Evolutionary conservation across 2,797 vertebrate species (phyloP).

Genomic region (Balearica regulorum): DNA sequence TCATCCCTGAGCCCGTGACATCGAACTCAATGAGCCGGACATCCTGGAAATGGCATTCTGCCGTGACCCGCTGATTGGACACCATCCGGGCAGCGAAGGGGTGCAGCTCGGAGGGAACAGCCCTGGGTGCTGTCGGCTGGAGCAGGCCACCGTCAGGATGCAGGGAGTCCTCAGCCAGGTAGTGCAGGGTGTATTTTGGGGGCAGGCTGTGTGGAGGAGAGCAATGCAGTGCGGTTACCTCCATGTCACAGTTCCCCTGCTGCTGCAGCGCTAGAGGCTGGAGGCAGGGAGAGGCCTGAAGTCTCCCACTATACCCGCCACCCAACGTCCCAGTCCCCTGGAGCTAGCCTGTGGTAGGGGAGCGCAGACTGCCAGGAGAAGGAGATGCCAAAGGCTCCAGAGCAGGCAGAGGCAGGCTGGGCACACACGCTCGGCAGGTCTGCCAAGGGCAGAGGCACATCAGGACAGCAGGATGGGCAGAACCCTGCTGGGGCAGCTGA

Average conservation of each 20-base stretch:
- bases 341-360: neutral
- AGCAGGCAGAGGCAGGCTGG: neutral
- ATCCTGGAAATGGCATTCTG: conserved; percentile 88
- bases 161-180: conserved; percentile 66
- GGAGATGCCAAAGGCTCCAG: neutral
- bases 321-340: neutral
- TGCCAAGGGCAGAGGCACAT: neutral
- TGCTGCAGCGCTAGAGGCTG: neutral
- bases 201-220: conserved; percentile 78
- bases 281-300: neutral
- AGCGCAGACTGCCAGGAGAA: neutral
- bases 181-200: conserved; percentile 80
- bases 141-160: accelerated
- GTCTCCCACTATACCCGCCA: neutral
- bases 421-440: accelerated
- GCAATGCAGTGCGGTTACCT: neutral
- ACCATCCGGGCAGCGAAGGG: conserved; percentile 83
- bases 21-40: conserved; percentile 92
- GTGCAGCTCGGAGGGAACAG: conserved; percentile 59
- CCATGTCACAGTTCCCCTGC: neutral
- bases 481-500: neutral
- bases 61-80: conserved; percentile 83
- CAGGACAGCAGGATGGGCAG: neutral
- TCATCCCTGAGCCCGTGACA: conserved; percentile 80
- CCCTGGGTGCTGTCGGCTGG: neutral